These are phyloP conservation scores for Malurus splendens DNA, from an alignment of 2,797 vertebrate genomes.

Conservation along the genomic window DNA sequence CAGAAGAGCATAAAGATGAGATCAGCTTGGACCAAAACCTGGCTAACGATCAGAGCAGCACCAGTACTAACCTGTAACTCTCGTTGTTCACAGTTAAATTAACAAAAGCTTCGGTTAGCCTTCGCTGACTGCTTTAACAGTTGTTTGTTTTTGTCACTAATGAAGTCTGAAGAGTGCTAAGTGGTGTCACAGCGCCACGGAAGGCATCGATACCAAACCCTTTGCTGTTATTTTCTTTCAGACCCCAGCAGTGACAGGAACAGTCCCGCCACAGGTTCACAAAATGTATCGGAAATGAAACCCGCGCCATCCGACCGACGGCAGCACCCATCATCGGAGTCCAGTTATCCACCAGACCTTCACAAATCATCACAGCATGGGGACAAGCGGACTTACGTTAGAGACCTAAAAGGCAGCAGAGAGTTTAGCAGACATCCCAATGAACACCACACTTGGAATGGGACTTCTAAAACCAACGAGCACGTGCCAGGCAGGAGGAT, in stretches of 20 bases:
- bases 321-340: conserved; percentile 82
- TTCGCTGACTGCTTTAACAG: conserved; percentile 66
- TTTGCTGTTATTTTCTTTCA: conserved; percentile 80
- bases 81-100: conserved; percentile 52
- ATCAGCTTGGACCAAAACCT: conserved; percentile 30
- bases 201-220: conserved; percentile 63
- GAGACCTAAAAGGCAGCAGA: conserved; percentile 79
- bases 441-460: conserved; percentile 84
- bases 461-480: conserved; percentile 80
- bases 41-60: conserved; percentile 26
- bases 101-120: conserved; percentile 65
- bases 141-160: conserved; percentile 74
- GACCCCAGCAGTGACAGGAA: conserved; percentile 84
- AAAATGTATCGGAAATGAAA: conserved; percentile 95
- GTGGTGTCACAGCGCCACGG: conserved; percentile 23
- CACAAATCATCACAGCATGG: conserved; percentile 88
- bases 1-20: conserved; percentile 29
- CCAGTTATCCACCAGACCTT: conserved; percentile 86
- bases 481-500: conserved; percentile 71
- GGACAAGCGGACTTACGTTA: conserved; percentile 80
- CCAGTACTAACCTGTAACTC: conserved; percentile 56
- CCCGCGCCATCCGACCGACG: conserved; percentile 74
- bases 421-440: conserved; percentile 77
- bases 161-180: conserved; percentile 60
- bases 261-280: conserved; percentile 86